phyloP scores from a whole-genome alignment of 2,888 invertebrate species.

The Plemyria rubiginata region DNA sequence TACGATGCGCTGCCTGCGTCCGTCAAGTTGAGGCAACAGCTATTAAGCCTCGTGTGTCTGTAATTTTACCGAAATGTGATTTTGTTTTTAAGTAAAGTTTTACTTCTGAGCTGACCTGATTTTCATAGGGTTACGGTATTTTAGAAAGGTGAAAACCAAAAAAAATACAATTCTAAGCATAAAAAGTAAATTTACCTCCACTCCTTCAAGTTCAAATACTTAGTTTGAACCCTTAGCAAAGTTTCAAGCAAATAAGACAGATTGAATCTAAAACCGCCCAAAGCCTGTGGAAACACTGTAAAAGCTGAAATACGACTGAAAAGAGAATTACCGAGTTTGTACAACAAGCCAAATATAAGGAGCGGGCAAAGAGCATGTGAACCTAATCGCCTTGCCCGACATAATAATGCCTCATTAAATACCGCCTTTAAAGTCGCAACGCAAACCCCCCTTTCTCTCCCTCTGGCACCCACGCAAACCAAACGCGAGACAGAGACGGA shows the following conservation, averaged over 20 bases:
- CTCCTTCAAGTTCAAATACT: not conserved
- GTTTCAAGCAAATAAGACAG: constrained; percentile 15
- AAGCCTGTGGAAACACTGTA: constrained; percentile 25
- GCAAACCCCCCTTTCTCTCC: constrained; percentile 59
- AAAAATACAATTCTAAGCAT: too few species aligned
- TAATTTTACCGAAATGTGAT: too few species aligned
- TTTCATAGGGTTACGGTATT: too few species aligned
- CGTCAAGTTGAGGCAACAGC: too few species aligned
- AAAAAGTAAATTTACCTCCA: too few species aligned
- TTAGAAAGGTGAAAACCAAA: too few species aligned
- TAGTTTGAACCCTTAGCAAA: constrained; percentile 13
- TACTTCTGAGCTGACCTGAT: too few species aligned
- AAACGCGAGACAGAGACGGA: constrained; percentile 65
- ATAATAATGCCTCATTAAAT: constrained; percentile 84
- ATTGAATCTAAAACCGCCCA: constrained; percentile 13
- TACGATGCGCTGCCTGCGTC: too few species aligned
- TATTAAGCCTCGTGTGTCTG: too few species aligned
- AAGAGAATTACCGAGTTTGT: constrained; percentile 62
- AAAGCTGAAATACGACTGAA: constrained; percentile 45
- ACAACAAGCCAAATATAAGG: constrained; percentile 80
- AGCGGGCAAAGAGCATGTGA: constrained; percentile 77
- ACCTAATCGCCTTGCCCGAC: constrained; percentile 81
- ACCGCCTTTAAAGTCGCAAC: constrained; percentile 75
- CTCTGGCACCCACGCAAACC: constrained; percentile 50
- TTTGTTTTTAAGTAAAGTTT: too few species aligned